Evolutionary conservation across 2,113 vertebrate genomes (phyloP).

Genomic region (Phoxinus phoxinus): DNA sequence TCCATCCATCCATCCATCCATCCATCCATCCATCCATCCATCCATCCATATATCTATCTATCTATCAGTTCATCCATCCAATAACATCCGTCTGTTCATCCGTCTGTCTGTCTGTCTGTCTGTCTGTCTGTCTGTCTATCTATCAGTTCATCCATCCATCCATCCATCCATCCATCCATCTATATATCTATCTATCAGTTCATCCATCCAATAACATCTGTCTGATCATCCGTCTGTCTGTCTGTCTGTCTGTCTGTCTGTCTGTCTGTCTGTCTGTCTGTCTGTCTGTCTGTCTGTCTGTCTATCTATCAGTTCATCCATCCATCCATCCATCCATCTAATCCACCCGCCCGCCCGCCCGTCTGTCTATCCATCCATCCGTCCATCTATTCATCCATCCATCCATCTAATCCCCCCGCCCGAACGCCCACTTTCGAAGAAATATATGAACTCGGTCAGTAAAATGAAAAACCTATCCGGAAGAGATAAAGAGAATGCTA

Average conservation of each 20-base stretch:
- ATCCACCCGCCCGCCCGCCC: neutral
- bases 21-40: too few relatives aligned
- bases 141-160: neutral
- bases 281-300: neutral
- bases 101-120: too few relatives aligned
- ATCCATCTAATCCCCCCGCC: neutral
- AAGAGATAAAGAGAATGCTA: slow-evolving; percentile 45
- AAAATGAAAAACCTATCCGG: slow-evolving; percentile 24
- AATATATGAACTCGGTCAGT: slow-evolving; percentile 6
- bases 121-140: neutral
- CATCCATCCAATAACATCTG: too few relatives aligned
- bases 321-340: neutral
- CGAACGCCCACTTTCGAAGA: neutral
- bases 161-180: neutral
- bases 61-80: too few relatives aligned
- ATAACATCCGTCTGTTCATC: too few relatives aligned
- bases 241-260: neutral
- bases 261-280: neutral
- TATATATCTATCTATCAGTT: neutral
- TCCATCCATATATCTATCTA: too few relatives aligned
- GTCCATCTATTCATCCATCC: neutral
- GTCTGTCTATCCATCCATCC: neutral
- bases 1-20: too few relatives aligned
- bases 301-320: neutral
- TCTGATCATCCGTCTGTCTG: too few relatives aligned